Evolutionary conservation across 2,113 vertebrate species (phyloP).

Genomic region (Barbus barbus): DNA sequence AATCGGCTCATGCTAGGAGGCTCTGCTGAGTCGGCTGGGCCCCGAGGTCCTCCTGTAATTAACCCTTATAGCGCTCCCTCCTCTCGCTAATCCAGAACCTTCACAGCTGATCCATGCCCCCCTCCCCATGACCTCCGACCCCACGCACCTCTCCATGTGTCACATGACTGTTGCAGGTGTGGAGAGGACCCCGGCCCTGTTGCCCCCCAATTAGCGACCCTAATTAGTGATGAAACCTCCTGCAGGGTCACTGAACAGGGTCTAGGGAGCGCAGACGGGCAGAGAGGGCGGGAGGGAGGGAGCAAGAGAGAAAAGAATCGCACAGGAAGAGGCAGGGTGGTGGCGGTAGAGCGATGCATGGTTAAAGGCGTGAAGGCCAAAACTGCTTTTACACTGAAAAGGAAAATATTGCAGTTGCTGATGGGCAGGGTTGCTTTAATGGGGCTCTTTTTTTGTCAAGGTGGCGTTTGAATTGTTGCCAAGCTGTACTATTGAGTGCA

Average conservation of each 20-base stretch:
- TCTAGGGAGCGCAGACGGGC: conserved; percentile 52
- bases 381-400: conserved; percentile 21
- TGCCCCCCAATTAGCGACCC: conserved; percentile 79
- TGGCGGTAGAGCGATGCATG: conserved; percentile 64
- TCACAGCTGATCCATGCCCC: conserved; percentile 39
- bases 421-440: conserved; percentile 7
- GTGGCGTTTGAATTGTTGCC: not conserved
- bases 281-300: conserved; percentile 33
- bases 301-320: not conserved
- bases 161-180: conserved; percentile 81
- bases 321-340: conserved; percentile 20
- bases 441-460: not conserved
- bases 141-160: conserved; percentile 74
- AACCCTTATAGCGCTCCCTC: conserved; percentile 62
- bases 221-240: conserved; percentile 77
- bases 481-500: not conserved
- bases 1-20: conserved; percentile 57
- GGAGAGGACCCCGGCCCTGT: conserved; percentile 73
- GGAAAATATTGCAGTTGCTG: conserved; percentile 3
- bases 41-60: conserved; percentile 71
- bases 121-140: conserved; percentile 67
- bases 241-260: conserved; percentile 75
- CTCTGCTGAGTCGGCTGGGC: conserved; percentile 59
- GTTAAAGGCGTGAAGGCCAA: conserved; percentile 57
- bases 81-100: conserved; percentile 46